Evolutionary conservation across 2,797 vertebrate genomes (phyloP), one percentile per base, ranked within the genome.

Genomic region (Oophaga sylvatica): DNA sequence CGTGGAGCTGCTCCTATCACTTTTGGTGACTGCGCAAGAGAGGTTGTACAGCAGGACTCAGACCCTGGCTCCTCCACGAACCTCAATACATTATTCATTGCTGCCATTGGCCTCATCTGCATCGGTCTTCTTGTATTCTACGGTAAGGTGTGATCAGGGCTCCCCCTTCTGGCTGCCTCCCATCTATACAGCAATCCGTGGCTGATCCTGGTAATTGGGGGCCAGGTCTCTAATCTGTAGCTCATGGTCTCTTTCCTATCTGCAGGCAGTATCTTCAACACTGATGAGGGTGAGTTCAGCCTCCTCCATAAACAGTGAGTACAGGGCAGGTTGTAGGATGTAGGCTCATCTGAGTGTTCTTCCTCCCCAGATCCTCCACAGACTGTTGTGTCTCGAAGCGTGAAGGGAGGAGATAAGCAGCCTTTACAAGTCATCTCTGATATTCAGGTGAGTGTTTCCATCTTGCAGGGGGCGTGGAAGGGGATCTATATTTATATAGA

Each of bases 61-160:
- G 92, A 87, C 0, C 90, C 85, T 2, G 85, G 90, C 0, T 83
- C 84, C 65, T 60, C 84, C 2, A 62, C 93, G 79, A 91, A 88
- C 12, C 31, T 87, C 87, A 93, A 92, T 89, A 92, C 89, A 56
- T 94, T 92, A 80, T 78, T 95, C 57, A 91, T 95, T 0, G 94
- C 92, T 0, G 90, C 92, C 1, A 19, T 95, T 82, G 92, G 90
- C 0, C 35, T 95, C 63, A 75, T 94, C n/a, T 91, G 91, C 0
- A 22, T 95, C 4, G 93, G 93, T 0, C 53, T 94, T 48, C 90
- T 95, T 56, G 59, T 93, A 0, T 65, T 93, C 70, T 92, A 92
- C 0, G 92, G 95, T 95, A 87, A 93, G 93, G 45, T 0, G 8
- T n/a, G 19, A 56, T 8, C 0, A 26, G 22, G 63, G 70, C 59